These are phyloP conservation scores for Alethe castanea DNA, from an alignment of 2,113 vertebrate species.

Conservation along the genomic window DNA sequence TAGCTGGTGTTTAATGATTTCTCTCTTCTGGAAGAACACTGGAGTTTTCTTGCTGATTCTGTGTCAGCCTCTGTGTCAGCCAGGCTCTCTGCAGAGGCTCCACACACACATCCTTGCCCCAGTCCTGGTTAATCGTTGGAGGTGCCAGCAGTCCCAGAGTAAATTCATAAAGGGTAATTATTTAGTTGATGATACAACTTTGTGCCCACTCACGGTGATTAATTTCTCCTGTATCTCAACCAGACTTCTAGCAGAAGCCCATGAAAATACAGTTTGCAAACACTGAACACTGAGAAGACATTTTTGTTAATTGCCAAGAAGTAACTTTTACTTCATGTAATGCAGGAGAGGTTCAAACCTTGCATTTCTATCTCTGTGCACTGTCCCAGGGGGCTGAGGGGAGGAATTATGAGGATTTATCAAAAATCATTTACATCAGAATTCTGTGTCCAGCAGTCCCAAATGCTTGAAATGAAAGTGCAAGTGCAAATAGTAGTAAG, in stretches of 20 bases:
- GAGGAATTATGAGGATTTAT: background rate
- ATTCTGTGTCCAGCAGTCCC: background rate
- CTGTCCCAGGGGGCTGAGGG: background rate
- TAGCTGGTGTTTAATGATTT: background rate
- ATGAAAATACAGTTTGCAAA: background rate
- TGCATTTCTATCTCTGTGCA: background rate
- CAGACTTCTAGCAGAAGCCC: background rate
- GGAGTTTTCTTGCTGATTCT: background rate
- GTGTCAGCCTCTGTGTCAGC: background rate
- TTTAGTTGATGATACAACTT: background rate
- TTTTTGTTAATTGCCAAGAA: background rate
- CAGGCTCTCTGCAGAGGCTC: background rate
- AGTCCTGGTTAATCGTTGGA: slow-evolving; percentile 21
- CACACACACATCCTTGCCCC: background rate
- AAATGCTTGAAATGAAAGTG: background rate
- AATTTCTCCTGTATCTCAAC: background rate
- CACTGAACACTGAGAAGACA: background rate
- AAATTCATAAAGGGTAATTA: background rate
- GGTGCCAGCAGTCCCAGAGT: background rate
- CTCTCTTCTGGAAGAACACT: background rate
- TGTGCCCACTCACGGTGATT: background rate
- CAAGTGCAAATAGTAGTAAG: background rate
- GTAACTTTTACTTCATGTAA: background rate
- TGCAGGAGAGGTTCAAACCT: background rate
- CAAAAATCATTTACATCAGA: background rate